Evolutionary conservation across 2,797 vertebrate species (phyloP).

Genomic region (Cirrhinus molitorella): DNA sequence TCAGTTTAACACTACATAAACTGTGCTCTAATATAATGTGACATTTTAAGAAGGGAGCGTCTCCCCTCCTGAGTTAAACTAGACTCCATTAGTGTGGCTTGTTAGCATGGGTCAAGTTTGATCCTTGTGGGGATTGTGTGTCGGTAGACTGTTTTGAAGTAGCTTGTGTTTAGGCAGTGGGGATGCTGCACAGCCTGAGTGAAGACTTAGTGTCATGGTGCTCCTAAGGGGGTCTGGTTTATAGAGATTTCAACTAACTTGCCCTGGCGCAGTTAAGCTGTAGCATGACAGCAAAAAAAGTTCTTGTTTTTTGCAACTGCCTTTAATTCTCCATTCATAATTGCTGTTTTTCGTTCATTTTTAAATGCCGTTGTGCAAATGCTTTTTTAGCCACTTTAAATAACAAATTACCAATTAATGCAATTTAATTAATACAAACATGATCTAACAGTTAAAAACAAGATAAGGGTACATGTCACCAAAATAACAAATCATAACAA

Average conservation of each 20-base stretch:
- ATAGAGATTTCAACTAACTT: constrained; percentile 10
- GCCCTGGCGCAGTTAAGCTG: neutral
- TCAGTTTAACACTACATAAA: constrained; percentile 33
- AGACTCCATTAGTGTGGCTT: constrained; percentile 26
- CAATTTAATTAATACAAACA: neutral
- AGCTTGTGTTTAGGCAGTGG: neutral
- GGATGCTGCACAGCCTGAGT: neutral
- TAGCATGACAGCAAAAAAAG: neutral
- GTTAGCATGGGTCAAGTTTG: constrained; percentile 44
- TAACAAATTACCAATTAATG: neutral
- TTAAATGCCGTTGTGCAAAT: neutral
- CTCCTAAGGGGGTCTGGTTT: constrained; percentile 24
- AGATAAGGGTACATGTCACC: neutral
- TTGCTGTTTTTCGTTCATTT: neutral
- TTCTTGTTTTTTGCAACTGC: neutral
- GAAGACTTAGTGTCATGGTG: neutral
- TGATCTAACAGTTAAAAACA: neutral
- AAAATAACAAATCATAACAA: neutral
- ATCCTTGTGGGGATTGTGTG: constrained; percentile 26
- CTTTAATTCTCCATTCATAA: neutral
- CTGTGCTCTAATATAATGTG: constrained; percentile 44
- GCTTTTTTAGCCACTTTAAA: neutral
- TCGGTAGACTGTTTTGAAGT: constrained; percentile 15
- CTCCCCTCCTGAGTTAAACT: constrained; percentile 10
- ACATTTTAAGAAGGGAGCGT: constrained; percentile 29